phyloP scores from a whole-genome alignment of 1,140 invertebrate species.

The Steinernema feltiae region DNA sequence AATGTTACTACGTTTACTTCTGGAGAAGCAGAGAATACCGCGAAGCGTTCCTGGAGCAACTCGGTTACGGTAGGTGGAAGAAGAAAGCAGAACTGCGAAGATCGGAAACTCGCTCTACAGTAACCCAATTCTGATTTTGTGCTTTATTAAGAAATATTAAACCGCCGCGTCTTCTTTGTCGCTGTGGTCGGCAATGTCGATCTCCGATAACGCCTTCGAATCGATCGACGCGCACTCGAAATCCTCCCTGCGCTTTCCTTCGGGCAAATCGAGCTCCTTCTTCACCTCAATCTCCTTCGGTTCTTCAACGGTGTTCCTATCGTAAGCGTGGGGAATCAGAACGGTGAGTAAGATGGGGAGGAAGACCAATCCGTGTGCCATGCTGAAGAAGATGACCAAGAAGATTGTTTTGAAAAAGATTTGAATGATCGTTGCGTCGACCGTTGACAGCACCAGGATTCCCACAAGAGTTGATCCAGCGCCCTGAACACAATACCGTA shows the following conservation, averaged over 20 bases:
- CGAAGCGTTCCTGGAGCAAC: neutral
- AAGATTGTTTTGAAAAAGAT: conserved; percentile 67
- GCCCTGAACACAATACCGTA: conserved; percentile 30
- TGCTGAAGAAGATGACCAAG: conserved; percentile 70
- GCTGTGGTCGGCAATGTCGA: neutral
- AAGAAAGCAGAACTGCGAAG: too few species aligned
- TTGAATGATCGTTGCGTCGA: conserved; percentile 55
- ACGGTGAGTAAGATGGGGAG: conserved; percentile 70
- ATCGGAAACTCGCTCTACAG: too few species aligned
- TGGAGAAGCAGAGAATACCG: neutral
- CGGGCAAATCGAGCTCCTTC: neutral
- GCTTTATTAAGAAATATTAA: neutral
- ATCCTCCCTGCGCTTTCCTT: neutral
- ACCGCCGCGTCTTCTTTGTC: neutral
- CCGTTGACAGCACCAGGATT: conserved; percentile 50
- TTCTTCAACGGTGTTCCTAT: neutral
- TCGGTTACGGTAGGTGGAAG: too few species aligned
- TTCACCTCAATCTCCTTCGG: neutral
- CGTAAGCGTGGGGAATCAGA: conserved; percentile 55
- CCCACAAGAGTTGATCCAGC: conserved; percentile 56
- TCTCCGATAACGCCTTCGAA: neutral
- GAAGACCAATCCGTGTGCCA: conserved; percentile 71
- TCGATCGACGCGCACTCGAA: conserved; percentile 4
- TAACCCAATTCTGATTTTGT: too few species aligned
- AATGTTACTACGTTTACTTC: neutral